Base-by-base conservation (phyloP, 1,140 invertebrate genomes). In the Solenopsis invicta region DNA sequence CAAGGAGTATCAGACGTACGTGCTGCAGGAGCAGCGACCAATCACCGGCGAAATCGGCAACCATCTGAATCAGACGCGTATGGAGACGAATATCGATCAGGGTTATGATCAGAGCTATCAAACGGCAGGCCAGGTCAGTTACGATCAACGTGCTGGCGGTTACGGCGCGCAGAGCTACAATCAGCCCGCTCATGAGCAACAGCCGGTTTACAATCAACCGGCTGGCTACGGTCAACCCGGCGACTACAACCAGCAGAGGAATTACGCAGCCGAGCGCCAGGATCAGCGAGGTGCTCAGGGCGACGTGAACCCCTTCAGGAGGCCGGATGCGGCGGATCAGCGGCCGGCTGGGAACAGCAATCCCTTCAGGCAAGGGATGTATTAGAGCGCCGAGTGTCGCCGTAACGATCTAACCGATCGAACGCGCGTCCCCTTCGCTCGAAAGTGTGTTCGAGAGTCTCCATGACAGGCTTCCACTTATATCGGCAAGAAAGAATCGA, bases 1-100 rank as follows among this genome's bases (percentile, higher is more conserved):
- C 91, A 99, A 99, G 93, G 97, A 99, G 90, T 99, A 99, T 92
- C 98, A 99, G 93, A 99, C 98, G 0, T 99, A 99, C 93, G 98
- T 97, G 54, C 97, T 98, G 96, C 98, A 98, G 94, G 98, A 99
- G 87, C 97, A 98, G 88, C 96, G 97, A 89, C 97, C 97, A 0
- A 96, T 98, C 0, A 93, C 94, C 13, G 97, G 97, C 21, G 97
- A 98, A n/a, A 96, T 97, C 21, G 98, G 98, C 90, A 98, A 98
- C 92, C 98, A 98, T 91, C 93, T 98, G 64, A 95, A 93, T 4
- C 93, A 96, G 45, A 93, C 94, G 24, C 92, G 96, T 29, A 97
- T 97, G 93, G 97, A 98, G 93, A 97, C 97, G 0, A 97, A 97
- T 88, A 94, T 98, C 1, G 97, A 98, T 89, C 96, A 89, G 90